A percentile compares a stretch with the other conserved stretches of the same genome.
Evolutionary conservation across 2,797 vertebrate genomes (phyloP).

Genomic region (Sebastes paucispinis): DNA sequence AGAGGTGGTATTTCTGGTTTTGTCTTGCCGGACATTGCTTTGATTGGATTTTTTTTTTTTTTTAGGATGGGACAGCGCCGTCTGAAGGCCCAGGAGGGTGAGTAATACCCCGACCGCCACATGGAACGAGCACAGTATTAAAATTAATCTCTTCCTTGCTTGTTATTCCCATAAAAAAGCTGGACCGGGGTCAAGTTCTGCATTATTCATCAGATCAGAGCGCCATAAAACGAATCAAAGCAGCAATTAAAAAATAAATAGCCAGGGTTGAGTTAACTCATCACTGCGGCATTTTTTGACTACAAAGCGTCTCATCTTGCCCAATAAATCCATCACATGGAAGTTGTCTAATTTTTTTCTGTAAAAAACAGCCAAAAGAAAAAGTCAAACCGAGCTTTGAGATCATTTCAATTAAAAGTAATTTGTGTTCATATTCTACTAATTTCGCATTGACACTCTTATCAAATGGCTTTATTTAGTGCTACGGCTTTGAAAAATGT

Average conservation of each 20-base stretch:
- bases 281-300: background rate
- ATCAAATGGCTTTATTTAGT: background rate
- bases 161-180: background rate
- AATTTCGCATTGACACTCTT: background rate
- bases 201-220: conserved; percentile 11
- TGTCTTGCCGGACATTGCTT: background rate
- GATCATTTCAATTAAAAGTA: background rate
- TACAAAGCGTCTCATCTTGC: background rate
- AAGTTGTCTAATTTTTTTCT: background rate
- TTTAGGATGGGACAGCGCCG: background rate
- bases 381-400: background rate
- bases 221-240: conserved; percentile 9
- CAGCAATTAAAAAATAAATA: background rate
- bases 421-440: background rate
- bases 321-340: background rate
- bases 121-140: background rate
- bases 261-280: background rate
- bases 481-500: background rate
- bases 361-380: too few species aligned
- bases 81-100: background rate
- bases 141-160: background rate
- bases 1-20: conserved; percentile 11
- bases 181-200: background rate
- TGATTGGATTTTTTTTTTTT: background rate
- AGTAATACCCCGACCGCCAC: background rate